phyloP scores from a whole-genome alignment of 2,797 vertebrate species.

The Scyliorhinus canicula region DNA sequence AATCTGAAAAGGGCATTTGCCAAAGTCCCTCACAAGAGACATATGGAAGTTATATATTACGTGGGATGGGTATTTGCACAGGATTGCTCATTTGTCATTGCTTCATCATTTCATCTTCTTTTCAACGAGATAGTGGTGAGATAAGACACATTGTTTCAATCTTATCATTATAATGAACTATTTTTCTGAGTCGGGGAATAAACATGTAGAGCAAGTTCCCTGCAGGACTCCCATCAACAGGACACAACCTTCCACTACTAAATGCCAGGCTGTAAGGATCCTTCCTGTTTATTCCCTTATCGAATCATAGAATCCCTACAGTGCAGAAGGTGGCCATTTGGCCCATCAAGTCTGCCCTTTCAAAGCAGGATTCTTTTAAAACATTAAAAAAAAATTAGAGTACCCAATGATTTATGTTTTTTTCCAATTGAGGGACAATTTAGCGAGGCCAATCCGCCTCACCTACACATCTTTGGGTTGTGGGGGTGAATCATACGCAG shows the following conservation, averaged over 20 bases:
- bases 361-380: too few relatives aligned
- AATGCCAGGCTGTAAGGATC: background rate
- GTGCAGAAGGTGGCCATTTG: too few relatives aligned
- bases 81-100: background rate
- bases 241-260: background rate
- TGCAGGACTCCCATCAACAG: background rate
- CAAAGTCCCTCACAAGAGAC: background rate
- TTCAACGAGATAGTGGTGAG: background rate
- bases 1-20: background rate
- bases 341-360: too few relatives aligned
- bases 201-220: background rate
- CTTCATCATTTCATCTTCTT: background rate
- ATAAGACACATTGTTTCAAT: background rate
- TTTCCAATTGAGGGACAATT: too few relatives aligned
- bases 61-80: background rate
- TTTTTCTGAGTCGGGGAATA: background rate
- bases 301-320: too few relatives aligned
- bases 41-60: background rate
- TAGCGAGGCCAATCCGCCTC: too few relatives aligned
- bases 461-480: too few relatives aligned
- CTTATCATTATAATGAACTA: background rate
- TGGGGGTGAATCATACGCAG: too few relatives aligned
- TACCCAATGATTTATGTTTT: too few relatives aligned
- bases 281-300: too few relatives aligned
- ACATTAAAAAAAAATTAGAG: too few relatives aligned